Percentiles rank a stretch among this genome's conserved stretches.
phyloP scores from a whole-genome alignment of 2,797 vertebrate genomes.

The Mionectes olivaceus region DNA sequence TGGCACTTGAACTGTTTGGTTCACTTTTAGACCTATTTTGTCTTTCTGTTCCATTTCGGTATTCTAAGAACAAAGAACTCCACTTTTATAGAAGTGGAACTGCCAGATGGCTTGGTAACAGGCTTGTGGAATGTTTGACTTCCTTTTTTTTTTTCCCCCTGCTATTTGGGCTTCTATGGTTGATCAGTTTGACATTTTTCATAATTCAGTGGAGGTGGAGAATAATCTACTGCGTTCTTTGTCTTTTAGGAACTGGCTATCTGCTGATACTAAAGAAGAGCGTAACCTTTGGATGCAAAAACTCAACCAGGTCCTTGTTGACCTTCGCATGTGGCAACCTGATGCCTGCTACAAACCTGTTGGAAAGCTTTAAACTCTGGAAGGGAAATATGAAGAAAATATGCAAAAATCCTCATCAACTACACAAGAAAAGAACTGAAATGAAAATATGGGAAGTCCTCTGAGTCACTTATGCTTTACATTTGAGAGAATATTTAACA shows the following conservation, averaged over 20 bases:
- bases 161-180: neutral
- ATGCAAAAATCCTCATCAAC: neutral
- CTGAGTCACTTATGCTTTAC: constrained; percentile 73
- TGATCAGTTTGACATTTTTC: neutral
- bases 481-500: constrained; percentile 66
- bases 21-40: neutral
- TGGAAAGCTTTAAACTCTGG: constrained; percentile 69
- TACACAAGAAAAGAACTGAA: neutral
- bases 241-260: constrained; percentile 92
- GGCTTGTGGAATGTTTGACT: neutral
- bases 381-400: neutral
- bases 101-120: neutral
- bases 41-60: neutral
- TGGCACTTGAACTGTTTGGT: neutral
- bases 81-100: neutral
- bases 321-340: constrained; percentile 96
- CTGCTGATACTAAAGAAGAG: constrained; percentile 96
- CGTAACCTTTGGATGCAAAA: constrained; percentile 97
- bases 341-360: constrained; percentile 88
- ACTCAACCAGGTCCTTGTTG: constrained; percentile 93
- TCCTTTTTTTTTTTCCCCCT: neutral
- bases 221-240: neutral
- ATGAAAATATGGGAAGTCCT: neutral
- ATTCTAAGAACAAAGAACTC: neutral
- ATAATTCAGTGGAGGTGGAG: neutral